Conservation (phyloP, 2,797 vertebrate species). For the Hyperoplus lanceolatus region DNA sequence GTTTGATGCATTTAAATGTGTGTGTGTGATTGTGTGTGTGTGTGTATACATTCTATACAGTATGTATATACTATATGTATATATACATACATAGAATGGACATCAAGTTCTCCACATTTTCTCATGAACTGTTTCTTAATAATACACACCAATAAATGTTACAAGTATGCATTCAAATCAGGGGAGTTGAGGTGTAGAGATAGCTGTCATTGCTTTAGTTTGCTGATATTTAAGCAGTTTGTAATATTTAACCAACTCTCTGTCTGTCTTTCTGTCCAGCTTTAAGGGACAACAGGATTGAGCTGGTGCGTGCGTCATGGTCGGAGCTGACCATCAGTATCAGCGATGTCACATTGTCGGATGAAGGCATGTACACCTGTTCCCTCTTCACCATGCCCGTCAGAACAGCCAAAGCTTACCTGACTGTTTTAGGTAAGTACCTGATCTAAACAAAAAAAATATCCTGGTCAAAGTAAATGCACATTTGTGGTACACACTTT, state of each 20-base stretch:
- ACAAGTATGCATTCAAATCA: neutral
- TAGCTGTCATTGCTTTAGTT: neutral
- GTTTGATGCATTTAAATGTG: slow-evolving; percentile 11
- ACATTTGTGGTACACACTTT: neutral
- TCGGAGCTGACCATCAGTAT: slow-evolving; percentile 98
- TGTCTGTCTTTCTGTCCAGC: slow-evolving; percentile 83
- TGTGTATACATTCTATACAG: neutral
- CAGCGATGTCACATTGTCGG: slow-evolving; percentile 92
- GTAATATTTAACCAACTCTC: slow-evolving; percentile 1
- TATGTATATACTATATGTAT: no score
- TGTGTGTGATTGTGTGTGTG: neutral
- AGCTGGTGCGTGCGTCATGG: slow-evolving; percentile 94
- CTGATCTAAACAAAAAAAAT: neutral
- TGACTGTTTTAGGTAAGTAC: slow-evolving; percentile 95
- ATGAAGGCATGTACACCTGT: slow-evolving; percentile 98
- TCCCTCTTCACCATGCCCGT: slow-evolving; percentile 99
- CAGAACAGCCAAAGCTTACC: slow-evolving; percentile 97
- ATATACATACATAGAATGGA: neutral
- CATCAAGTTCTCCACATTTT: neutral
- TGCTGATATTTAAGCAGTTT: neutral
- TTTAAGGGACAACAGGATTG: slow-evolving; percentile 97
- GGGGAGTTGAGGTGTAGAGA: neutral
- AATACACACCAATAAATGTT: neutral
- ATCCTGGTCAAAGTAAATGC: neutral
- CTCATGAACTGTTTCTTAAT: neutral